Conservation (phyloP, 2,797 vertebrate genomes). For the Furcifer pardalis region DNA sequence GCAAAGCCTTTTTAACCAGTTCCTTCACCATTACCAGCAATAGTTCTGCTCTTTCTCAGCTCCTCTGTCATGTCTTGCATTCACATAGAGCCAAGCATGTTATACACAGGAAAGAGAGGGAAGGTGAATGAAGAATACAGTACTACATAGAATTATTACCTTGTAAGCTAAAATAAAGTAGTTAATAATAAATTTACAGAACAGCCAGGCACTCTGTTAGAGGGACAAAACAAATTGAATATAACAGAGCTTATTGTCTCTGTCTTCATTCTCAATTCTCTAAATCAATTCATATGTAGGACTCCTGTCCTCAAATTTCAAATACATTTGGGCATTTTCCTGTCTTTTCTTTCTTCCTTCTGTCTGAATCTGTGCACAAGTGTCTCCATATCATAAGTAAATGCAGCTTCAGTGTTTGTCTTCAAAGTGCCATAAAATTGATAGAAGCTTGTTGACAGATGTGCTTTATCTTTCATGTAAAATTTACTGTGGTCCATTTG, state of each 20-base stretch:
- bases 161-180: neutral
- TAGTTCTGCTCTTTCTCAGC: neutral
- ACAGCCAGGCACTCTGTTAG: neutral
- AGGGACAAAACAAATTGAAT: neutral
- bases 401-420: neutral
- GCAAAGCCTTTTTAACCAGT: too few relatives aligned
- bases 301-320: neutral
- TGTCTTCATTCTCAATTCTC: neutral
- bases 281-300: neutral
- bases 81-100: neutral
- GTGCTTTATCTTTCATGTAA: too few relatives aligned
- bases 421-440: neutral
- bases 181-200: neutral
- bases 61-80: too few relatives aligned
- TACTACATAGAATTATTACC: neutral
- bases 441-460: neutral
- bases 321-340: neutral
- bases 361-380: neutral
- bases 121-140: too few relatives aligned
- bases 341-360: neutral
- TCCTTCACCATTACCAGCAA: too few relatives aligned
- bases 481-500: too few relatives aligned
- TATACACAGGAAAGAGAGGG: neutral
- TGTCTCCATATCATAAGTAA: neutral
- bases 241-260: neutral